phyloP scores from a whole-genome alignment of 2,888 invertebrate species.

The Cephus pulcher region DNA sequence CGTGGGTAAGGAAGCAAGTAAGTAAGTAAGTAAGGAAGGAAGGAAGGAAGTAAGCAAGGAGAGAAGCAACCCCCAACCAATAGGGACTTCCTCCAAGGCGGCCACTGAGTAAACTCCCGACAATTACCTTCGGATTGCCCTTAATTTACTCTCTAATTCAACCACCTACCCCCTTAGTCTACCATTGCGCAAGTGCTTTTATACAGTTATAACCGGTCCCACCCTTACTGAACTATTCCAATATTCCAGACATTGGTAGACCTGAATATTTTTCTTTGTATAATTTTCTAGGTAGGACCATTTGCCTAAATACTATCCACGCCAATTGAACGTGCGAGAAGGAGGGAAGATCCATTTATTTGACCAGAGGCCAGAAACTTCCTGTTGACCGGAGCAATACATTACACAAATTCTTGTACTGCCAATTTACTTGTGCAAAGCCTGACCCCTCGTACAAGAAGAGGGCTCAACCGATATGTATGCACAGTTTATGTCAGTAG shows the following conservation, averaged over 20 bases:
- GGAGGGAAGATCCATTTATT: background rate
- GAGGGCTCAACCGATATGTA: background rate
- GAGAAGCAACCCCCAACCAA: background rate
- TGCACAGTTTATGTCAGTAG: background rate
- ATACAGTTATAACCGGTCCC: background rate
- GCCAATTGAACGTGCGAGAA: background rate
- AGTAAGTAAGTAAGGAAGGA: background rate
- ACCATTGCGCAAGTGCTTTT: background rate
- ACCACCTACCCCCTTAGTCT: background rate
- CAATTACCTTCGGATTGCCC: slow-evolving; percentile 28
- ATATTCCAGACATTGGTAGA: background rate
- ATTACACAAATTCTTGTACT: background rate
- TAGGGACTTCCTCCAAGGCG: slow-evolving; percentile 10
- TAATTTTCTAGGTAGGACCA: background rate
- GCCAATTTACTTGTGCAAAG: background rate
- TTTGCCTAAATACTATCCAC: background rate
- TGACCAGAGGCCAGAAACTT: background rate
- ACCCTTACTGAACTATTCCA: background rate
- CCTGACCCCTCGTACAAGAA: background rate
- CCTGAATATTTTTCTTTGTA: background rate
- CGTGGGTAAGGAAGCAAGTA: background rate
- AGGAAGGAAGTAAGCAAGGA: background rate
- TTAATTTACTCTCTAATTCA: slow-evolving; percentile 31
- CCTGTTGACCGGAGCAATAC: background rate
- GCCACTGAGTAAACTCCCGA: slow-evolving; percentile 14